Evolutionary conservation across 1,140 invertebrate species (phyloP), one percentile per base, ranked within the genome.

Genomic region (Euborellia annulipes): DNA sequence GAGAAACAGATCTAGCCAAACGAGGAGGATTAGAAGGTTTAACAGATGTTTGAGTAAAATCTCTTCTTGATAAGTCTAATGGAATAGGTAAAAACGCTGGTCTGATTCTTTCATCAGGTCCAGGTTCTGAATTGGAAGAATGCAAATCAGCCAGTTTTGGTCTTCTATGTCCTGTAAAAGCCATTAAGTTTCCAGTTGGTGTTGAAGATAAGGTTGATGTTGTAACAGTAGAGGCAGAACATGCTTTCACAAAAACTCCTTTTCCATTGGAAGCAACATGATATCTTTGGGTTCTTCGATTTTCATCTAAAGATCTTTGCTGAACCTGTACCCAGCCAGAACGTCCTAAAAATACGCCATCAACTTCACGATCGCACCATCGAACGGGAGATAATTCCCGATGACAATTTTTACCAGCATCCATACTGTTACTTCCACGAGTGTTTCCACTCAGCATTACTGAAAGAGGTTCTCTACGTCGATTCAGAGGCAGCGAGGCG

Each of bases 361-460:
- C 70, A 0, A 74, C 71, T 52, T 75, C 71, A 2, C 65, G 56
- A 47, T 75, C 71, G 55, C 69, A 71, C 72, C 72, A 75, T 46
- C 70, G 61, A 2, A 75, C 71, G 4, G 72, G 72, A 1, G 72
- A 75, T 19, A 75, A 54, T 51, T 75, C 72, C 7, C 71, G 57
- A 48, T 65, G 66, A 48, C 62, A 65, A n/a, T n/a, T n/a, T n/a
- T n/a, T n/a, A n/a, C n/a, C n/a, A n/a, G n/a, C n/a, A n/a, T n/a
- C n/a, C n/a, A n/a, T n/a, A n/a, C n/a, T n/a, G n/a, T n/a, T n/a
- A n/a, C n/a, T n/a, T n/a, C n/a, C n/a, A n/a, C n/a, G n/a, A n/a
- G n/a, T n/a, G n/a, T n/a, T n/a, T n/a, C n/a, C n/a, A n/a, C n/a
- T n/a, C n/a, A n/a, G n/a, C n/a, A n/a, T n/a, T n/a, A n/a, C n/a